Evolutionary conservation across 2,113 vertebrate genomes (phyloP), one percentile per base, ranked within the genome.

Genomic region (Caranx melampygus): DNA sequence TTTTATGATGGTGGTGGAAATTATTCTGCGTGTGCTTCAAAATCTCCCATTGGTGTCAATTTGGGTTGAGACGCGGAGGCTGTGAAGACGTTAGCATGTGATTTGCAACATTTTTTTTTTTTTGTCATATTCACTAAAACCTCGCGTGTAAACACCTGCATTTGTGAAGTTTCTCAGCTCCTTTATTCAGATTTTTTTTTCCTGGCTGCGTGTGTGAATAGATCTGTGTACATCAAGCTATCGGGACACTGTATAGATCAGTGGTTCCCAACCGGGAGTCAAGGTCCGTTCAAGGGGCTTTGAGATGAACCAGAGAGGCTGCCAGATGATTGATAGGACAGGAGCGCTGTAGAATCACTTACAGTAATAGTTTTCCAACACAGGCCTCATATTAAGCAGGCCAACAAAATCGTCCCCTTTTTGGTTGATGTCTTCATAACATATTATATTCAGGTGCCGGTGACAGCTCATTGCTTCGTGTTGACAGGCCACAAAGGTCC

Each of bases 251-350:
- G 2, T 10, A 31, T 15, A 65, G 42, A 31, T 45, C 6, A 49
- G 42, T 15, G 12, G 12, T 44, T 63, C 61, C 42, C 40, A 14
- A n/a, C 60, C 60, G 12, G 34, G 7, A 45, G 8, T 45, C 45
- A 47, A 14, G 62, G 15, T 6, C 47, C 47, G 5, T 49, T 16
- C 13, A 18, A 49, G 47, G 47, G 47, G 63, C n/a, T 47, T 26
- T 34, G 44, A 66, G 21, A 68, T 61, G 10, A 44, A 26, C 73
- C 26, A 16, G 13, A 60, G 14, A 42, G 62, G 51, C 63, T 55
- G 33, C 59, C 55, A 73, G 65, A 79, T 77, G 40, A 61, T 55
- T 35, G 71, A 55, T 1, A 5, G 40, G 20, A 57, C 42, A 64
- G 26, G 34, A 20, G 15, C 52, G 34, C 16, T 26, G 4, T 14